A percentile compares a stretch with the other conserved stretches of the same genome.
These are phyloP conservation scores for Solen grandis DNA, from an alignment of 1,140 invertebrate species.

Conservation along the genomic window DNA sequence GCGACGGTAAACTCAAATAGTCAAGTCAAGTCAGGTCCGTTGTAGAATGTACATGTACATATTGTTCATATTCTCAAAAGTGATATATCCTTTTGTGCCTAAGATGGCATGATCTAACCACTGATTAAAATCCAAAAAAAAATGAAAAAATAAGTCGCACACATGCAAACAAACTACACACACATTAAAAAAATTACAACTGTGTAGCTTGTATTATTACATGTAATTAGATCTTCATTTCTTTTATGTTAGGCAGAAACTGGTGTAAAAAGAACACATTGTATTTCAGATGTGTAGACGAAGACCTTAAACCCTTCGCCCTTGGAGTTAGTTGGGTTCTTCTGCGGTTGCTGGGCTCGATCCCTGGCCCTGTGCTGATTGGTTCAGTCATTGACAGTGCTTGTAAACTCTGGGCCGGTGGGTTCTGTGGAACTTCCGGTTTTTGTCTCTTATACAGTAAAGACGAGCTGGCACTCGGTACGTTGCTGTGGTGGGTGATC, in stretches of 20 bases:
- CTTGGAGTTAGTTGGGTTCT: conserved; percentile 57
- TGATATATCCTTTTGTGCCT: too few relatives aligned
- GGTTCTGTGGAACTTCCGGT: conserved; percentile 64
- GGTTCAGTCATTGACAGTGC: conserved; percentile 74
- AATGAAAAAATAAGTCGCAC: not conserved
- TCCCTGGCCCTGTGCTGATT: conserved; percentile 78
- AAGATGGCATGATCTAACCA: not conserved
- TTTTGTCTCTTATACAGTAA: conserved; percentile 78
- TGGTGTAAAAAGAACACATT: not conserved
- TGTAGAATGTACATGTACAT: too few relatives aligned
- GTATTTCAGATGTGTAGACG: conserved; percentile 54
- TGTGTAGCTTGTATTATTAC: not conserved
- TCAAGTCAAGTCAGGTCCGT: too few relatives aligned
- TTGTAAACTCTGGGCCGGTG: conserved; percentile 76
- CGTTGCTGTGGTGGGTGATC: conserved; percentile 53
- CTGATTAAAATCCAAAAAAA: not conserved
- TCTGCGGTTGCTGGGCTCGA: conserved; percentile 65
- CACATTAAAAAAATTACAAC: not conserved
- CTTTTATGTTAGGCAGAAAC: not conserved
- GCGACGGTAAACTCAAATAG: too few relatives aligned
- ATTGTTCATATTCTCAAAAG: too few relatives aligned
- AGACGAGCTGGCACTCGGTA: conserved; percentile 65
- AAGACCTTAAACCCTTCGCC: conserved; percentile 47
- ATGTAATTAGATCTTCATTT: not conserved
- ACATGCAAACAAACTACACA: not conserved